Base-by-base conservation (phyloP, 2,888 invertebrate species). In the Pollenia labialis region DNA sequence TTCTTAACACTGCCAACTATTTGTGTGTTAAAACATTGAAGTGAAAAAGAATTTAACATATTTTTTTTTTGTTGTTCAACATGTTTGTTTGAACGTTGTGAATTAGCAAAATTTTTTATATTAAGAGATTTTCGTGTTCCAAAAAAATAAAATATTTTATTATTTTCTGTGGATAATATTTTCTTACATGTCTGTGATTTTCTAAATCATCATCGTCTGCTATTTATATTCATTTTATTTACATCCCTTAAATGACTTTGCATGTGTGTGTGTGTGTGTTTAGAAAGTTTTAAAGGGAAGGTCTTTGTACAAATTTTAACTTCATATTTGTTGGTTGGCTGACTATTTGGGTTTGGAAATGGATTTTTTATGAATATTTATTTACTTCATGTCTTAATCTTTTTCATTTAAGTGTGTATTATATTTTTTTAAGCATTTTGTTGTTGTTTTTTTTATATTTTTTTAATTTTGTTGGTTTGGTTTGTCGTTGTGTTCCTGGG, bases 331-430 rank as follows among this genome's bases (percentile, higher is more conserved):
- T 64, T 48, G 12, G 46, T 4, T 50, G 71, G 40, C 18, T 60
- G 58, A 14, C 23, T 71, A 56, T 44, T 48, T 62, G 46, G 40
- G 11, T 68, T 52, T 54, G 18, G 60, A 60, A 40, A 66, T 16
- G n/a, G 9, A 44, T 71, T 60, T 56, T 72, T 77, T 81, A 74
- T 77, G 60, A 81, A 81, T 81, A 84, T 87, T 76, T 81, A 84
- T 87, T 87, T 81, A 81, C 83, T 74, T 81, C 72, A 66, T 74
- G 72, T 83, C 83, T 81, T 84, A 84, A 84, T 84, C 77, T 69
- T 69, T 84, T 84, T 84, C 68, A 69, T 58, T 68, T 62, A 32
- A 32, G 32, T 32, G 32, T 54, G 52, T 40, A 60, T 48, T 18
- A n/a, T 16, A 40, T 56, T 10, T 60, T 32, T 58, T 44, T 18